Percentiles rank a stretch among this genome's conserved stretches.
Conservation (phyloP, 2,888 invertebrate species). For the Meliscaeva auricollis region DNA sequence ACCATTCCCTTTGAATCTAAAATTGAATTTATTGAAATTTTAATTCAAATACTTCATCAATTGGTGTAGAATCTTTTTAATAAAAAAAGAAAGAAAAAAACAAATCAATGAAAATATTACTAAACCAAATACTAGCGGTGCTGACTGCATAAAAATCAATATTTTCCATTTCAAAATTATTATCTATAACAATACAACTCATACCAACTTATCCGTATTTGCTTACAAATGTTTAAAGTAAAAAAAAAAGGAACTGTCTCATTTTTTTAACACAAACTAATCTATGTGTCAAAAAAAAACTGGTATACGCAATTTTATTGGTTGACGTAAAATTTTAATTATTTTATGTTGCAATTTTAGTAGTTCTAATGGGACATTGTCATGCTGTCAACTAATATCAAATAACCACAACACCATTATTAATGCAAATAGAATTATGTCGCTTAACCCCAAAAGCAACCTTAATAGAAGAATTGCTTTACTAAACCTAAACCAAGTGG, state of each 20-base stretch:
- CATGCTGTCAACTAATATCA: slow-evolving; percentile 37
- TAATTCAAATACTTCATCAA: too few species aligned
- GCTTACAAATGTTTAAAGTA: too few species aligned
- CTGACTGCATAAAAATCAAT: not conserved
- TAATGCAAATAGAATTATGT: slow-evolving; percentile 59
- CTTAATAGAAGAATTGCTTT: slow-evolving; percentile 37
- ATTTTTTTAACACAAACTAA: too few species aligned
- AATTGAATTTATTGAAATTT: too few species aligned
- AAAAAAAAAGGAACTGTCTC: too few species aligned
- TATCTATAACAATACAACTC: too few species aligned
- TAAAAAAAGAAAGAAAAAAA: not conserved
- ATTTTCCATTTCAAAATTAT: too few species aligned
- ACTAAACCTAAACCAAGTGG: not conserved
- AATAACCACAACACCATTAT: slow-evolving; percentile 48
- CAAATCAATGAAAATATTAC: not conserved
- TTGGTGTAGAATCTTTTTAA: too few species aligned
- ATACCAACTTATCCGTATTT: too few species aligned
- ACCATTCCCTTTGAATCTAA: too few species aligned
- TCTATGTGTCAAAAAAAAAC: not conserved
- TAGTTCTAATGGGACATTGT: slow-evolving; percentile 13
- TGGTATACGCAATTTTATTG: not conserved
- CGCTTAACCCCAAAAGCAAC: slow-evolving; percentile 6
- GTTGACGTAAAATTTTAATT: slow-evolving; percentile 17
- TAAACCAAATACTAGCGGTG: not conserved
- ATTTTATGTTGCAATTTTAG: slow-evolving; percentile 8